Base-by-base conservation (phyloP, 2,797 vertebrate genomes). In the Loriculus beryllinus region DNA sequence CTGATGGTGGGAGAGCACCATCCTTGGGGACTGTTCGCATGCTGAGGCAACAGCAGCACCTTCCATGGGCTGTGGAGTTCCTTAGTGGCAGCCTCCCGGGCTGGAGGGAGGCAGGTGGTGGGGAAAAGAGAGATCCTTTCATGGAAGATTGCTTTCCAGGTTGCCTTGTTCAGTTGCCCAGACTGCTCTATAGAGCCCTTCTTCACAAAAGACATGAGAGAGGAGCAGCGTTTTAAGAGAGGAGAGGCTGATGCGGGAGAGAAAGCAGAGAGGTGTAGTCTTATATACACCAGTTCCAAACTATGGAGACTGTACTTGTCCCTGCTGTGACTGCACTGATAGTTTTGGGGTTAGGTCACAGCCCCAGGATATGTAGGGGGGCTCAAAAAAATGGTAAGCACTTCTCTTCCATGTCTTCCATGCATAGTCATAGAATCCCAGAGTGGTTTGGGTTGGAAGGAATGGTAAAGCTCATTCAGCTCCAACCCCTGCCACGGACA, bases 1-100 rank as follows among this genome's bases (percentile, higher is more conserved):
- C 2, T 39, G 25, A n/a, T 0, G 2, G 7, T 63, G 29, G 77
- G 54, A 57, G 52, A 40, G 37, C 8, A 5, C 9, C 0, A 1
- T 35, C 47, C 37, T 29, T 17, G 28, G 45, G 72, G 63, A 12
- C n/a, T 17, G 23, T 51, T 18, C 43, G 49, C 12, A 2, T 14
- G 29, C 3, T 22, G 54, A 37, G 60, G 51, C 19, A 56, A 10
- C 8, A 33, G 49, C 47, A 48, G 47, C 6, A n/a, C 52, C 40
- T 39, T 15, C 21, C 59, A 21, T 5, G 51, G 57, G 57, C 59
- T 52, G 51, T 62, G 14, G 13, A 10, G 52, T 17, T 76, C 47
- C 64, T 51, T 0, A 4, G 39, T 35, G 60, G 71, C 33, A 40
- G 63, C 49, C 31, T 51, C 26, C 31, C 33, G 3, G 1, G 45